Evolutionary conservation across 2,113 vertebrate species (phyloP).

Genomic region (Cephalophus harveyi): DNA sequence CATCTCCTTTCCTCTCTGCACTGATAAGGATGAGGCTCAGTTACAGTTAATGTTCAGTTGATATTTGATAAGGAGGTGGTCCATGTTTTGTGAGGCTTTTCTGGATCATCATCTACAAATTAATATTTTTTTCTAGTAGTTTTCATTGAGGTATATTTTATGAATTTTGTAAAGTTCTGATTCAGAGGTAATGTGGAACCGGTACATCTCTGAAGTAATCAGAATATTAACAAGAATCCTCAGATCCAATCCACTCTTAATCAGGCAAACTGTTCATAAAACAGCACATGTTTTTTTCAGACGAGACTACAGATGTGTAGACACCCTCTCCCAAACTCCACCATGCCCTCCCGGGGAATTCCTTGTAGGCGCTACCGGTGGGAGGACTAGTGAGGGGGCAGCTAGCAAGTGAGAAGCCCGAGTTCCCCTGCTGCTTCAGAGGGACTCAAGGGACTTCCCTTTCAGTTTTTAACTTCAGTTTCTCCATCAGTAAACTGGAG

Average conservation of each 20-base stretch:
- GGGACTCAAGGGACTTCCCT: background rate
- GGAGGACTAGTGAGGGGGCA: background rate
- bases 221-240: background rate
- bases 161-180: slow-evolving; percentile 9
- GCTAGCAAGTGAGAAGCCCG: background rate
- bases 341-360: background rate
- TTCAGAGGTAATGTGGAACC: background rate
- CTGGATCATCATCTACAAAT: background rate
- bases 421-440: background rate
- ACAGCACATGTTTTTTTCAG: background rate
- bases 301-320: background rate
- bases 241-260: background rate
- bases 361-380: background rate
- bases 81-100: background rate
- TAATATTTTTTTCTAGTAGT: background rate
- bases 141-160: slow-evolving; percentile 17
- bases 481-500: background rate
- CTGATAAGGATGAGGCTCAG: background rate
- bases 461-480: background rate
- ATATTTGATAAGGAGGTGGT: background rate
- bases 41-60: background rate
- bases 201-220: background rate
- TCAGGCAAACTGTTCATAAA: background rate
- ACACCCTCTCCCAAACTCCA: no score
- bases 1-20: background rate